These are phyloP conservation scores for Sebastolobus alascanus DNA, from an alignment of 2,797 vertebrate genomes.

Conservation along the genomic window DNA sequence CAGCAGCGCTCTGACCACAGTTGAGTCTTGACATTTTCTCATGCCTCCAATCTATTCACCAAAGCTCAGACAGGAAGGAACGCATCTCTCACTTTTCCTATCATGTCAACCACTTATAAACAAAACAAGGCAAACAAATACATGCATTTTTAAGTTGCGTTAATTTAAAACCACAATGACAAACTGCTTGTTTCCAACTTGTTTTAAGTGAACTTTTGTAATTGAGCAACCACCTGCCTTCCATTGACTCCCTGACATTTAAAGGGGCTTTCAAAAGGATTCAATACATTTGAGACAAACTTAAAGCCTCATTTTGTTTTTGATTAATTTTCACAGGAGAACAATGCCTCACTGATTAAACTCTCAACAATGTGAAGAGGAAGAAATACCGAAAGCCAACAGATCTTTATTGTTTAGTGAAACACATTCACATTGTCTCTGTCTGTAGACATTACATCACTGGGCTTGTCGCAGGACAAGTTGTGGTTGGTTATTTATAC, in stretches of 20 bases:
- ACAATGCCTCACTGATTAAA: conserved; percentile 24
- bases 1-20: conserved; percentile 88
- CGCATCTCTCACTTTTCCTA: conserved; percentile 85
- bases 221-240: not conserved
- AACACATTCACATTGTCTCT: conserved; percentile 47
- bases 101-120: conserved; percentile 83
- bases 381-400: conserved; percentile 15
- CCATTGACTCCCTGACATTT: not conserved
- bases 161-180: not conserved
- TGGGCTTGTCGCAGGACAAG: conserved; percentile 17
- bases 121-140: conserved; percentile 41
- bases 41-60: conserved; percentile 90
- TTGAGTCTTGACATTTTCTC: conserved; percentile 91
- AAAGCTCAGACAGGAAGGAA: conserved; percentile 94
- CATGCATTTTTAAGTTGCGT: not conserved
- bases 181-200: conserved; percentile 12
- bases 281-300: not conserved
- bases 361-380: conserved; percentile 17
- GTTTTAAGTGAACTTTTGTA: conserved; percentile 1
- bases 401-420: conserved; percentile 40
- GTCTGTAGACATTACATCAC: conserved; percentile 49
- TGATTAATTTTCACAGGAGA: not conserved
- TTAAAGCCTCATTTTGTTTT: not conserved
- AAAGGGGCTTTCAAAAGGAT: not conserved
- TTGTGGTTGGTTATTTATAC: conserved; percentile 22